Percentiles rank a stretch among this genome's conserved stretches.
Evolutionary conservation across 2,797 vertebrate genomes (phyloP).

Genomic region (Epinephelus awoara): DNA sequence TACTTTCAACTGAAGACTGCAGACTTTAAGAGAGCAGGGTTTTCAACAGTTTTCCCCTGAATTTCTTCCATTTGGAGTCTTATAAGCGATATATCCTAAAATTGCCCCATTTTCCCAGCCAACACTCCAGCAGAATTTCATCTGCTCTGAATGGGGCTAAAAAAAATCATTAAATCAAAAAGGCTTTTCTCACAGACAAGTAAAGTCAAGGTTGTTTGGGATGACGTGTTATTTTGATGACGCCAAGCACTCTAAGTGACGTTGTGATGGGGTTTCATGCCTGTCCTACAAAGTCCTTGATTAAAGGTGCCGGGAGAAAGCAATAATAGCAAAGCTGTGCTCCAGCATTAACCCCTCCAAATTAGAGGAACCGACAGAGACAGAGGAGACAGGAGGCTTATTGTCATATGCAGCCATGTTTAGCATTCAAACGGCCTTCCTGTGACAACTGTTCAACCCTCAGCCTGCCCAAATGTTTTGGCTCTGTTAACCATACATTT

Average conservation of each 20-base stretch:
- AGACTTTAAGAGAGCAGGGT: conserved; percentile 9
- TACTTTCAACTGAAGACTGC: conserved; percentile 27
- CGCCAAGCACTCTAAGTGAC: conserved; percentile 49
- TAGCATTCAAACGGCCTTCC: conserved; percentile 71
- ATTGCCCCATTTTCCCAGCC: conserved; percentile 14
- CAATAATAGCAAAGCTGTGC: conserved; percentile 70
- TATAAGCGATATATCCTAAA: conserved; percentile 18
- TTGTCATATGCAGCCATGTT: conserved; percentile 69
- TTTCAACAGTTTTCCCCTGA: conserved; percentile 42
- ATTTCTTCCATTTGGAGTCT: conserved; percentile 43
- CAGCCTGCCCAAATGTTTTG: conserved; percentile 55
- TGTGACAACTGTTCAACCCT: conserved; percentile 66
- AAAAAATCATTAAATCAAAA: conserved; percentile 50
- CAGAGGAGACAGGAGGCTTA: conserved; percentile 66
- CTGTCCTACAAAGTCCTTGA: conserved; percentile 78
- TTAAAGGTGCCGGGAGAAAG: conserved; percentile 71
- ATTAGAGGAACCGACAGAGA: conserved; percentile 55
- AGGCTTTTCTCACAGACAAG: conserved; percentile 38
- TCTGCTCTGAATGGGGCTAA: conserved; percentile 25
- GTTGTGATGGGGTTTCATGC: conserved; percentile 57
- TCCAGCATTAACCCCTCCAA: conserved; percentile 62
- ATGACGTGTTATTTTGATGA: conserved; percentile 70
- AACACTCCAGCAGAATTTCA: conserved; percentile 30
- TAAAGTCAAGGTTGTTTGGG: conserved; percentile 69
- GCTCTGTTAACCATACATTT: conserved; percentile 53